Conservation (phyloP, 2,888 invertebrate genomes). For the Idaea aversata region DNA sequence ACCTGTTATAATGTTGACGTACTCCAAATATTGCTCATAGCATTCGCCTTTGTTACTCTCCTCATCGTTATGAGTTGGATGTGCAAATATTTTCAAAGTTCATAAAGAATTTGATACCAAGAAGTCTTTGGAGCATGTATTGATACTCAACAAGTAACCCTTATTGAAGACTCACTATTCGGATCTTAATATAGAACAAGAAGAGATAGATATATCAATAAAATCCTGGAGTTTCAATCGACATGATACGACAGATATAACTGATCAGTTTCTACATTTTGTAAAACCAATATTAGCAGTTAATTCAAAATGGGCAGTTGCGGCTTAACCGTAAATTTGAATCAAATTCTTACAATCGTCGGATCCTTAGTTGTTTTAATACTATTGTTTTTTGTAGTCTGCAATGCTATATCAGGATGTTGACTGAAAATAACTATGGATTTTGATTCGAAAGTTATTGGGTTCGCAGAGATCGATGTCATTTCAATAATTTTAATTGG, state of each 20-base stretch:
- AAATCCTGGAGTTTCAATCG: no score
- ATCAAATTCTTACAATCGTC: slow-evolving; percentile 34
- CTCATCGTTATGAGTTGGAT: slow-evolving; percentile 62
- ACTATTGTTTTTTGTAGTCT: slow-evolving; percentile 34
- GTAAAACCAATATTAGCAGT: not conserved
- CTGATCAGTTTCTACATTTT: not conserved
- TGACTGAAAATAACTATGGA: not conserved
- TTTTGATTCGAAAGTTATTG: not conserved
- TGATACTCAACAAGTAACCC: not conserved
- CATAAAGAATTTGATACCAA: slow-evolving; percentile 13
- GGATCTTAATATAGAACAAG: no score
- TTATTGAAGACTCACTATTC: no score
- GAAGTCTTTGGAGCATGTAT: not conserved
- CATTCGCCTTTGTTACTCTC: slow-evolving; percentile 56
- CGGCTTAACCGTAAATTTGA: slow-evolving; percentile 27
- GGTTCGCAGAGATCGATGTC: slow-evolving; percentile 20
- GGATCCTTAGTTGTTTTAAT: slow-evolving; percentile 37
- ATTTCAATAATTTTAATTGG: slow-evolving; percentile 28
- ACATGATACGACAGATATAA: not conserved
- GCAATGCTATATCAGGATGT: slow-evolving; percentile 21
- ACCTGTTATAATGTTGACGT: slow-evolving; percentile 47
- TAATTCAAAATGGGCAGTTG: slow-evolving; percentile 18
- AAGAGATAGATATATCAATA: no score
- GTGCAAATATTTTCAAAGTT: slow-evolving; percentile 57
- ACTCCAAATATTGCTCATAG: slow-evolving; percentile 51